phyloP scores from a whole-genome alignment of 2,797 vertebrate species.

The Pogonophryne albipinna region DNA sequence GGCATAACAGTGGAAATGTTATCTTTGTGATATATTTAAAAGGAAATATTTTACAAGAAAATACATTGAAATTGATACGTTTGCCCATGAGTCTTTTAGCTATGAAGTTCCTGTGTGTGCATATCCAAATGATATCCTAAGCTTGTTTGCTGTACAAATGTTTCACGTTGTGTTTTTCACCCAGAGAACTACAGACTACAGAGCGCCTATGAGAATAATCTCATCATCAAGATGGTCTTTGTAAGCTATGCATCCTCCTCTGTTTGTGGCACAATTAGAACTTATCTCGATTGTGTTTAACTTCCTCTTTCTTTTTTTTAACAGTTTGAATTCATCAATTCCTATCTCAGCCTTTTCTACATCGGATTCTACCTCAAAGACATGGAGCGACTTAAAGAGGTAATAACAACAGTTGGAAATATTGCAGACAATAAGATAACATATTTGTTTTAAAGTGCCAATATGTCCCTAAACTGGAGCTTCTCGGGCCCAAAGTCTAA shows the following conservation, averaged over 20 bases:
- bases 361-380: slow-evolving; percentile 99
- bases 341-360: slow-evolving; percentile 96
- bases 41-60: not conserved
- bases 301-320: slow-evolving; percentile 40
- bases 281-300: not conserved
- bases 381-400: slow-evolving; percentile 96
- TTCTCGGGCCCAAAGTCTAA: not conserved
- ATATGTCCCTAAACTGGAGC: not conserved
- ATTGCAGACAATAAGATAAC: not conserved
- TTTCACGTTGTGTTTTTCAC: slow-evolving; percentile 28
- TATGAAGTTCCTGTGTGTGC: not conserved
- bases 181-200: slow-evolving; percentile 95
- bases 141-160: not conserved
- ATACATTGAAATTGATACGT: not conserved
- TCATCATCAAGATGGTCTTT: slow-evolving; percentile 96
- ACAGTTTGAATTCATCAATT: slow-evolving; percentile 95
- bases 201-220: slow-evolving; percentile 95
- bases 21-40: not conserved
- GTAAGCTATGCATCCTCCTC: slow-evolving; percentile 78
- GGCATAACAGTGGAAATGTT: not conserved
- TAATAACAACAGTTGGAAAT: slow-evolving; percentile 49
- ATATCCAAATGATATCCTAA: not conserved
- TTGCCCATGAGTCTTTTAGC: not conserved
- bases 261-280: not conserved
- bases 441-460: not conserved